phyloP scores from a whole-genome alignment of 64 coral and sea anemone genomes.

The Catalaphyllia jardinei region DNA sequence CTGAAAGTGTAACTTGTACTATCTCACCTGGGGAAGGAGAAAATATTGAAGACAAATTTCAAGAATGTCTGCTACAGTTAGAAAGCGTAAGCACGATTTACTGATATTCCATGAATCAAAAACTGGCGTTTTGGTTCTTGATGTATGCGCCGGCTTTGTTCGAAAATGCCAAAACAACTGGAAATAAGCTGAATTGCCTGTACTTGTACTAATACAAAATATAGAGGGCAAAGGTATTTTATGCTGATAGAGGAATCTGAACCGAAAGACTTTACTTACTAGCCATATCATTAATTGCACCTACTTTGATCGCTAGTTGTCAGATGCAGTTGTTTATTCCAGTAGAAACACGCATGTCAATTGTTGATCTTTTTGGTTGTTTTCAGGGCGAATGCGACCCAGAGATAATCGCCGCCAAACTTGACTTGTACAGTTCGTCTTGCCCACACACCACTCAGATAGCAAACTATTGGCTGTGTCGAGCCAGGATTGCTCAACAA shows the following conservation, averaged over 20 bases:
- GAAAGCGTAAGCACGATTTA: background rate
- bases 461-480: constrained; percentile 72
- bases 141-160: no score
- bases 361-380: background rate
- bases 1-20: background rate
- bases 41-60: constrained; percentile 33
- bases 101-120: background rate
- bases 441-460: constrained; percentile 19
- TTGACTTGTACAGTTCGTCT: constrained; percentile 18
- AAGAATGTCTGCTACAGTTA: constrained; percentile 25
- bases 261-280: no score
- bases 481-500: constrained; percentile 74
- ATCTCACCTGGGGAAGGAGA: constrained; percentile 21
- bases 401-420: constrained; percentile 10
- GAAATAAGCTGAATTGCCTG: no score
- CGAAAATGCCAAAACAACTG: no score
- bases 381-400: constrained; percentile 13
- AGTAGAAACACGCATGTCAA: background rate
- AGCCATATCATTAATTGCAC: no score
- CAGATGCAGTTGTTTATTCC: no score
- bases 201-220: no score
- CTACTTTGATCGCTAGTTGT: no score
- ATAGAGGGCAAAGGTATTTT: no score
- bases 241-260: no score
- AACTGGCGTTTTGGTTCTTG: no score